Evolutionary conservation across 2,113 vertebrate species (phyloP).

Genomic region (Aix galericulata): DNA sequence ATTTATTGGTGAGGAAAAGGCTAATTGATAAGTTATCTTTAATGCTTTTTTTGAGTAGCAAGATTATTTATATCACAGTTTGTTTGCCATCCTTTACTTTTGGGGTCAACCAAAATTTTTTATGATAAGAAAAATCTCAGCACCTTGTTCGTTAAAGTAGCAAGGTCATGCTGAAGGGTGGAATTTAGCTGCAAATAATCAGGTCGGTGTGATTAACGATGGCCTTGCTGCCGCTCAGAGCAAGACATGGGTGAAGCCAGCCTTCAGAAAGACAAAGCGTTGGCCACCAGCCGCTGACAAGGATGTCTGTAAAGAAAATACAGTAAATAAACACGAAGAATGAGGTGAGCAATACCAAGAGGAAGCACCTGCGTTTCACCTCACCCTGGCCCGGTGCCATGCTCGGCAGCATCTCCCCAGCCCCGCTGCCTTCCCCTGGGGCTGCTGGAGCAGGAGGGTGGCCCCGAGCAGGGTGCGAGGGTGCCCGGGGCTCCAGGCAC

Average conservation of each 20-base stretch:
- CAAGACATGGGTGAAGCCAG: rapidly evolving
- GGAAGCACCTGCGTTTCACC: rapidly evolving
- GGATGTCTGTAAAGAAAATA: rapidly evolving
- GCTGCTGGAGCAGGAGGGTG: neutral
- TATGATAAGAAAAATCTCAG: neutral
- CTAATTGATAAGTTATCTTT: slow-evolving; percentile 59
- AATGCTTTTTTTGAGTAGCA: neutral
- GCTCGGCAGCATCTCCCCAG: rapidly evolving
- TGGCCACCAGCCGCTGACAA: rapidly evolving
- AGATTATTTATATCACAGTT: neutral
- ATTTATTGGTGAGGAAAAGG: slow-evolving; percentile 39
- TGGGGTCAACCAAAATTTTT: slow-evolving; percentile 19
- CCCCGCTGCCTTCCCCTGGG: neutral
- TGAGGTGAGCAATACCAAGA: rapidly evolving
- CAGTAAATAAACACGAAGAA: too few relatives aligned
- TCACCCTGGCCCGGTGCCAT: neutral
- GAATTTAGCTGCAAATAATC: slow-evolving; percentile 7
- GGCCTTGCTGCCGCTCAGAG: neutral
- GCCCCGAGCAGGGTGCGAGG: neutral
- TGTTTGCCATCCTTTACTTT: slow-evolving; percentile 34
- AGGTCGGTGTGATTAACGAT: neutral
- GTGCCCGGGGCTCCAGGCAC: neutral
- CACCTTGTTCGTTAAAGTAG: neutral
- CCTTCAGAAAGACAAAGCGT: neutral
- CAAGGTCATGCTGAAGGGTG: slow-evolving; percentile 24